Evolutionary conservation across 2,113 vertebrate species (phyloP).

Genomic region (Choloepus hoffmanni): DNA sequence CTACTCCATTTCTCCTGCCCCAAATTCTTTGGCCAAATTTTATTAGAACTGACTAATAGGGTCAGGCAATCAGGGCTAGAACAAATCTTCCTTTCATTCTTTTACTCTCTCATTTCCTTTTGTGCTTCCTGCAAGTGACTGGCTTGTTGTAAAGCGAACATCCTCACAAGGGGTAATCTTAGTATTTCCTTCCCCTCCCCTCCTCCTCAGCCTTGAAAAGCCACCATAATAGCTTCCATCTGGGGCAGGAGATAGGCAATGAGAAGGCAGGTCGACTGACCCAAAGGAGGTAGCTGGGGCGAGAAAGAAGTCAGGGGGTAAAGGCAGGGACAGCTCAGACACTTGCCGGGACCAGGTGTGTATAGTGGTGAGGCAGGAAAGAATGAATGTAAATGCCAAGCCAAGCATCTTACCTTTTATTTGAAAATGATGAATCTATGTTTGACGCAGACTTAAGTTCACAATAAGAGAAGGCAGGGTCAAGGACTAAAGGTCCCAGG

Average conservation of each 20-base stretch:
- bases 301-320: neutral
- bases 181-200: neutral
- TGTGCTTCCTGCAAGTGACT: neutral
- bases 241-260: neutral
- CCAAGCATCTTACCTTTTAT: neutral
- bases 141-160: neutral
- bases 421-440: neutral
- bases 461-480: neutral
- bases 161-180: rapidly evolving
- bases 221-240: neutral
- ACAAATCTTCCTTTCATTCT: neutral
- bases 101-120: neutral
- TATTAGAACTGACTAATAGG: neutral
- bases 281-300: neutral
- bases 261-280: neutral
- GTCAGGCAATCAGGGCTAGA: neutral
- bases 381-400: neutral
- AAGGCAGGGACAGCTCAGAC: neutral
- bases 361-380: rapidly evolving
- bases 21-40: neutral
- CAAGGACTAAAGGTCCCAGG: neutral
- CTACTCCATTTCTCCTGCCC: neutral
- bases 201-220: neutral
- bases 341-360: neutral
- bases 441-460: neutral